phyloP scores from a whole-genome alignment of 2,797 vertebrate genomes.

The Enteromius afrohamiltoni region DNA sequence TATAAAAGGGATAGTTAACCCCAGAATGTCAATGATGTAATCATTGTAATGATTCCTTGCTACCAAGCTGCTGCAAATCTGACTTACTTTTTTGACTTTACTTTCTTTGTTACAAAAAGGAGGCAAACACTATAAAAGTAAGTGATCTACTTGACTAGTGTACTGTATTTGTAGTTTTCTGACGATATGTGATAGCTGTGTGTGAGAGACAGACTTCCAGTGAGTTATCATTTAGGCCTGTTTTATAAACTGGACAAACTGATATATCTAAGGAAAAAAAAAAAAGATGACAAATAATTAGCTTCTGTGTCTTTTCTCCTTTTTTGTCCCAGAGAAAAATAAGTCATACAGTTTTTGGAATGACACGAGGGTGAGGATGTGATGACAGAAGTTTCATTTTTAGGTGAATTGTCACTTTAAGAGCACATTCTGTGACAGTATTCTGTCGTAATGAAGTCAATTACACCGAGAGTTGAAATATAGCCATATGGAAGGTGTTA shows the following conservation, averaged over 20 bases:
- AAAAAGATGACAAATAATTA: background rate
- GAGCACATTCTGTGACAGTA: slow-evolving; percentile 45
- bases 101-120: too few relatives aligned
- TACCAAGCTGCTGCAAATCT: background rate
- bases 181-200: background rate
- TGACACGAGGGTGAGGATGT: background rate
- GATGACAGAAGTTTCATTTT: background rate
- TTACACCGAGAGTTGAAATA: slow-evolving; percentile 30
- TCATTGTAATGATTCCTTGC: background rate
- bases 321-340: background rate
- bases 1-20: slow-evolving; percentile 22
- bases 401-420: background rate
- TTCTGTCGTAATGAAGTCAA: slow-evolving; percentile 44
- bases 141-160: background rate
- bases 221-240: background rate
- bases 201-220: background rate
- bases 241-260: background rate
- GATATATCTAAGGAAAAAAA: background rate
- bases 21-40: background rate
- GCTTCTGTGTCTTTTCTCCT: background rate
- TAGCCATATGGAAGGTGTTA: slow-evolving; percentile 20
- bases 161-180: background rate
- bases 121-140: background rate
- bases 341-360: background rate
- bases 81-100: too few relatives aligned